Evolutionary conservation across 2,113 vertebrate genomes (phyloP), one percentile per base, ranked within the genome.

Genomic region (Erinaceus europaeus): DNA sequence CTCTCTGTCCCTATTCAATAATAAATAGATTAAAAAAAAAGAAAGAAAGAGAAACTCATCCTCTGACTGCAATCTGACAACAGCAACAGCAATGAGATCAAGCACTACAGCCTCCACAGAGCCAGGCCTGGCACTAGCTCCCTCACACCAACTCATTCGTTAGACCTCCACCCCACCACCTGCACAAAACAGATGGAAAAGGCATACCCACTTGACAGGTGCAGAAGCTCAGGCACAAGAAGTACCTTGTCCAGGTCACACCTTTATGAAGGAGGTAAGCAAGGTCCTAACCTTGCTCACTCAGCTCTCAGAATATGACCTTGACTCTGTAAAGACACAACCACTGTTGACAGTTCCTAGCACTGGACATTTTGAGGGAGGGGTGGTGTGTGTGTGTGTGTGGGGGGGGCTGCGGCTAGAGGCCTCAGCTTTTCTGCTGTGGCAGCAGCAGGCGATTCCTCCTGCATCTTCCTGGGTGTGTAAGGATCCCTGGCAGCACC

Each of bases 241-340:
- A 52, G 27, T 44, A 36, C 46, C 25, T 55, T 46, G 21, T 38
- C 59, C n/a, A 27, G 20, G 13, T 64, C n/a, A 44, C 14, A 38
- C 6, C 62, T 10, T 38, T 25, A 64, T n/a, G 48, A 55, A 15
- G 53, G 36, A 23, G 72, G 48, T 14, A 36, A 18, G n/a, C 9
- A 5, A 2, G 14, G 67, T 12, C 25, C 11, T 50, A 50, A 21
- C 73, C 29, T 48, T 44, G 18, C 29, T 40, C 42, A 23, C 50
- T 27, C 9, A 25, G 57, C 6, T 67, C 67, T 67, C 48, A 32
- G 13, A 48, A 76, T 40, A 67, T 25, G 6, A 84, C 36, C 27
- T 46, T 1, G 27, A 21, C 7, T 3, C 10, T 12, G 5, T 0
- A 36, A 5, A 42, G 23, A 25, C 0, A 0, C 52, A 34, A 15